Evolutionary conservation across 2,888 invertebrate species (phyloP), one percentile per base, ranked within the genome.

Genomic region (Epirrhoe alternata): DNA sequence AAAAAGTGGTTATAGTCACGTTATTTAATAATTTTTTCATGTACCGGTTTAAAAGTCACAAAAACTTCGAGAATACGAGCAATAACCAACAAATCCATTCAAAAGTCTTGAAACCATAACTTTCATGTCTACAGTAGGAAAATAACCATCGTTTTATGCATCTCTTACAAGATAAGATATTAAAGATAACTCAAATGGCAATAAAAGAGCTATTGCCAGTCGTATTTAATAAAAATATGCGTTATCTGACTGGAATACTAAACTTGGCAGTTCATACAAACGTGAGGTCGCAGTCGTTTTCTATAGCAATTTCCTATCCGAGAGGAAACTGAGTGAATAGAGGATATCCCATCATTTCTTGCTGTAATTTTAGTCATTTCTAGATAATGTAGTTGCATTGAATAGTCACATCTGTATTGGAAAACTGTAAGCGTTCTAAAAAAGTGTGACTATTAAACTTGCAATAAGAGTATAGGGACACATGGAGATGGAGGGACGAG

Each of bases 221-320:
- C 42, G 33, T 53, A 17, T 62, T 68, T 51, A 55, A 52, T 61
- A 56, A 68, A 57, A 61, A 58, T 61, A 56, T 54, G 61, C 10
- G 53, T 33, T 56, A 53, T 56, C 56, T 60, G 62, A 49, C 49
- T 45, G 31, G 62, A 65, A 66, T 69, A 60, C 58, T 66, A 68
- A 69, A 60, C 50, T 52, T 33, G 55, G 51, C 31, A 45, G 51
- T 52, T 51, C 66, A 35, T 61, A 64, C 35, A 50, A 63, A 63
- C 53, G 61, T 52, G 61, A 54, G 63, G 16, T 52, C 47, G 58
- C 61, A 59, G 38, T 45, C 60, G 50, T 54, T 67, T 67, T 67
- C 69, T 59, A 58, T 61, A 24, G 63, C 68, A 69, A 73, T 73
- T 69, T 74, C 72, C 74, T 60, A 63, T 69, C 30, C 24, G 64